Base-by-base conservation (phyloP, 1,140 invertebrate species). In the Drosophila repletoides region DNA sequence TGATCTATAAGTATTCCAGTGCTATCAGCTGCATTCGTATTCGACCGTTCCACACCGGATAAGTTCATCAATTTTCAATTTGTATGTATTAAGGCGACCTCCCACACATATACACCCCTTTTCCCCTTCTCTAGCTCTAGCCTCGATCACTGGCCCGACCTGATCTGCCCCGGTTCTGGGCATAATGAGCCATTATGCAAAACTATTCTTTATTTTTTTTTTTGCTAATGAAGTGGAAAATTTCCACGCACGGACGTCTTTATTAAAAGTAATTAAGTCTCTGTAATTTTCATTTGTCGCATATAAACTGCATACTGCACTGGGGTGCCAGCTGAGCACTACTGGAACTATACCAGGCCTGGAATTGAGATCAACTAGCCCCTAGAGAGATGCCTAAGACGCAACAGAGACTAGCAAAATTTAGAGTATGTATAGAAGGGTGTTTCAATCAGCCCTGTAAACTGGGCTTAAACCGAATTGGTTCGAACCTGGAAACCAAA, bases 21-120 rank as follows among this genome's bases (percentile, higher is more conserved):
- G 71, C 46, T 29, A 28, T 14, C 12, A 28, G 26, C 33, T 33
- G 4, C 45, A 31, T 33, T 12, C 7, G 19, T 26, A 0, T 45
- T 45, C n/a, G n/a, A n/a, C n/a, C n/a, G 21, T 43, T 29, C 2
- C 34, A 48, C 48, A 88, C 86, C 86, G 86, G 86, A 88, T 84
- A 88, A 88, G 83, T 84, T 88, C 86, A 88, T 88, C 86, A 88
- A 84, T 88, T 76, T 88, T 73, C 86, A 88, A 88, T 88, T 88
- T 86, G 75, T 65, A 72, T 88, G 76, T 88, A 84, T 88, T 88
- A 88, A 88, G 84, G 83, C 84, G 65, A 60, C 43, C 66, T 28
- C 6, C 19, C 45, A 36, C 31, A 40, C n/a, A 29, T 15, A 17
- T 9, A 14, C 28, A 15, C 17, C 17, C 12, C 2, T 4, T 17